Conservation (phyloP, 2,888 invertebrate species). For the Hydrotaea cyrtoneurina region DNA sequence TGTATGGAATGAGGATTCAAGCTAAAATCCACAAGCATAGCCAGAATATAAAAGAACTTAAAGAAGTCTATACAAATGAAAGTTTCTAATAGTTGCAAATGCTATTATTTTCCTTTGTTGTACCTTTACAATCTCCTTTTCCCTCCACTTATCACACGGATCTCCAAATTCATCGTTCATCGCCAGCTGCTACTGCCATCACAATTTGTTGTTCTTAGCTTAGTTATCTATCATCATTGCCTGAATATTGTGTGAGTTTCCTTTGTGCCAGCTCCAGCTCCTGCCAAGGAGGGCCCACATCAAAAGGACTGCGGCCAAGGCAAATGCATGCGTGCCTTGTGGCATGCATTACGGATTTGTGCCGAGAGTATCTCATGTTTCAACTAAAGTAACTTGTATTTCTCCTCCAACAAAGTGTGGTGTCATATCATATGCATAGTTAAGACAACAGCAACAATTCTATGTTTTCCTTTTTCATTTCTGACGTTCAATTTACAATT, state of each 20-base stretch:
- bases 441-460: conserved; percentile 10
- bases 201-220: conserved; percentile 20
- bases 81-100: no score
- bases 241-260: not conserved
- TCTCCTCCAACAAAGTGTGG: not conserved
- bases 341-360: conserved; percentile 33
- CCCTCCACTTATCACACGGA: no score
- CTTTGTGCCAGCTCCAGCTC: not conserved
- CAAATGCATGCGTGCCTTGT: conserved; percentile 40
- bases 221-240: conserved; percentile 26
- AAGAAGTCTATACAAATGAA: no score
- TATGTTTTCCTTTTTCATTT: conserved; percentile 11
- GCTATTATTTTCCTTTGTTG: no score
- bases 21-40: no score
- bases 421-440: conserved; percentile 38
- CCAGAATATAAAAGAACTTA: no score
- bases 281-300: not conserved
- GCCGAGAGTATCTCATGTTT: conserved; percentile 5
- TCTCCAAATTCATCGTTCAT: no score
- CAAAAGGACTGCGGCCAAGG: not conserved
- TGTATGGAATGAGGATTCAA: no score
- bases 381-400: conserved; percentile 13
- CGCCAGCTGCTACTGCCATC: not conserved
- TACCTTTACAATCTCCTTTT: no score
- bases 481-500: conserved; percentile 28